Conservation (phyloP, 2,797 vertebrate species). For the Streptopelia turtur region DNA sequence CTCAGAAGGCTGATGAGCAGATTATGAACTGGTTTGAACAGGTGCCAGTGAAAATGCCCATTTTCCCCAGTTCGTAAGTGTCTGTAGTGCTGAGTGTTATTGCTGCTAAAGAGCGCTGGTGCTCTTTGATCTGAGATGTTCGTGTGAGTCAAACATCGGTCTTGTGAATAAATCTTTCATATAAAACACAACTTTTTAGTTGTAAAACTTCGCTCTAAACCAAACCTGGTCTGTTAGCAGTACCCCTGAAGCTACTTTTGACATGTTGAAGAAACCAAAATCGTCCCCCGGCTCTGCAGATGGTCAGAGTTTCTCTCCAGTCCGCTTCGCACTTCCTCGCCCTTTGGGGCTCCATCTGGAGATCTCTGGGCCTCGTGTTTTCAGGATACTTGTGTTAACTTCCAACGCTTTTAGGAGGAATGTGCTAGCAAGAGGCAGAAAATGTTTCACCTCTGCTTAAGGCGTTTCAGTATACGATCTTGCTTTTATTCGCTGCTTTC, state of each 20-base stretch:
- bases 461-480: not conserved
- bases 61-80: not conserved
- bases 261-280: not conserved
- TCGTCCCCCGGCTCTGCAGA: not conserved
- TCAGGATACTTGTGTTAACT: not conserved
- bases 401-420: not conserved
- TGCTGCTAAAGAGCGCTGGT: not conserved
- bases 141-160: not conserved
- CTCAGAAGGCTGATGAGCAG: not conserved
- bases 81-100: not conserved
- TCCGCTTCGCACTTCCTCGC: not conserved
- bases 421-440: not conserved
- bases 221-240: not conserved
- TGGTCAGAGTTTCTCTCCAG: not conserved
- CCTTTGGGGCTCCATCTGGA: not conserved
- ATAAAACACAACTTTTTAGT: not conserved
- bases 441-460: not conserved
- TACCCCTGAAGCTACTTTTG: not conserved
- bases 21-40: not conserved
- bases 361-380: not conserved
- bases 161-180: not conserved
- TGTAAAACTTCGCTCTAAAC: not conserved
- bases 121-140: not conserved
- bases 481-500: not conserved
- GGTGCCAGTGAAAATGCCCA: not conserved